Base-by-base conservation (phyloP, 1,140 invertebrate genomes). In the Drosophila malerkotliana region DNA sequence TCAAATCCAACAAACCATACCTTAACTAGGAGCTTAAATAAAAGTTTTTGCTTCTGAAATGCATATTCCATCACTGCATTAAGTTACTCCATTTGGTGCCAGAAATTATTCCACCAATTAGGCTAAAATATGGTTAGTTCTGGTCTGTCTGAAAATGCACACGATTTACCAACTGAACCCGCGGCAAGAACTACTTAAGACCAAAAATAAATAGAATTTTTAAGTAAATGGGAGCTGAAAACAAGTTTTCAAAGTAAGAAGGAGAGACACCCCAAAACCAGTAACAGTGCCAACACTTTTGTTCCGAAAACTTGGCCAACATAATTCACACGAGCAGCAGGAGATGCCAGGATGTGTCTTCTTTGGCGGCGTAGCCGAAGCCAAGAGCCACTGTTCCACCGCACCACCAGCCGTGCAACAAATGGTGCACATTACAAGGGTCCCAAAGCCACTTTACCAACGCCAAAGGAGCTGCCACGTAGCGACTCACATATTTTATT, bases 141-240 rank as follows among this genome's bases (percentile, higher is more conserved):
- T 12, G 9, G 49, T 53, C 34, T 61, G 56, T 18, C 45, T 60
- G 56, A 61, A 66, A 47, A 49, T 69, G 54, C 34, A 63, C 41
- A 37, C 54, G 49, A 53, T 45, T 63, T 48, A 18, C 54, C 6
- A 10, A 44, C 26, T 28, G 26, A 28, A 28, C 1, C 26, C 26
- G 26, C 26, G 26, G 26, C 26, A 6, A 63, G 62, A 41, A 54
- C 66, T 84, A 67, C 79, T 72, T 83, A 66, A 72, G 52, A 60
- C 41, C 51, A 63, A 87, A 87, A 85, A 72, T 87, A 87, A 85
- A 81, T 85, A 78, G 82, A 85, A 85, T 85, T 85, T 85, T 81
- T 72, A 85, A 85, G 82, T 85, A 87, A 85, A 85, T 78, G 72
- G 78, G 69, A 77, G 74, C 60, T 56, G 75, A 59, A 85, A 52